Conservation (phyloP, 2,113 vertebrate species). For the Illadopsis cleaveri region DNA sequence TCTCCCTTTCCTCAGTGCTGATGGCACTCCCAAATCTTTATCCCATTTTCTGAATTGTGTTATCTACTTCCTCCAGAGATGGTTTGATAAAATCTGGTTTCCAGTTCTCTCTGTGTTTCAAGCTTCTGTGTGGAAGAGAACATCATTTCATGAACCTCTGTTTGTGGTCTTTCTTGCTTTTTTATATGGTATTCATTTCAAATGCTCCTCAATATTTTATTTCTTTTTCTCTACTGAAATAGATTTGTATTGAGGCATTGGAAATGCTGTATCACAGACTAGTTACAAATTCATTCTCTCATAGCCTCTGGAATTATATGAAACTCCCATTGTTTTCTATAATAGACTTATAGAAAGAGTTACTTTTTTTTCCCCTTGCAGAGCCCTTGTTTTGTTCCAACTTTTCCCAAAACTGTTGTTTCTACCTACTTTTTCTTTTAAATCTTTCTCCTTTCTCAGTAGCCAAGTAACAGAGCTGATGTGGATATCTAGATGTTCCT, state of each 20-base stretch:
- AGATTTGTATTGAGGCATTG: not conserved
- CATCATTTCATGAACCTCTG: not conserved
- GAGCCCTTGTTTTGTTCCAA: not conserved
- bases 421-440: not conserved
- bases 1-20: no score
- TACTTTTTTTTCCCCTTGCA: not conserved
- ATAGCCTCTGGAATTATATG: not conserved
- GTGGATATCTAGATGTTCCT: not conserved
- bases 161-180: not conserved
- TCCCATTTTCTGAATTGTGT: slow-evolving; percentile 45
- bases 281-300: not conserved
- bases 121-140: not conserved
- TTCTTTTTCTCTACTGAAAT: not conserved
- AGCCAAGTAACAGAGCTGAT: not conserved
- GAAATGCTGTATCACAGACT: not conserved
- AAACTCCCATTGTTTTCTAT: not conserved
- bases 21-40: slow-evolving; percentile 37
- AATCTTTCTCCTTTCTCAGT: not conserved
- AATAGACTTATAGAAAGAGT: not conserved
- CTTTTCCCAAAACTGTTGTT: not conserved
- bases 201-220: not conserved
- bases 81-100: slow-evolving; percentile 54
- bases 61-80: slow-evolving; percentile 61
- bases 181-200: not conserved
- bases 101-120: not conserved